phyloP scores from a whole-genome alignment of 2,113 vertebrate species.

The Sapajus apella region DNA sequence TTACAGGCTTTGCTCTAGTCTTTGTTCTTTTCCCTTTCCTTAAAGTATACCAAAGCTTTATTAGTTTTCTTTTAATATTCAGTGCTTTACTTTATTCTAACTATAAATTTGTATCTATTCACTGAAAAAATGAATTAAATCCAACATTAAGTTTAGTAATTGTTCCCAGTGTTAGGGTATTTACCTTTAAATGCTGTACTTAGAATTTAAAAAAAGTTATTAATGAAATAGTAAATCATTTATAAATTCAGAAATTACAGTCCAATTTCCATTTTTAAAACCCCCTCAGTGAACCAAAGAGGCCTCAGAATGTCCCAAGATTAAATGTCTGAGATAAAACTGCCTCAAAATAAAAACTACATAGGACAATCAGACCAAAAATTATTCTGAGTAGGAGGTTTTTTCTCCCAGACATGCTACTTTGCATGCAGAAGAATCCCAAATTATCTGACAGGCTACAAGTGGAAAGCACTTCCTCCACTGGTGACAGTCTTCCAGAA shows the following conservation, averaged over 20 bases:
- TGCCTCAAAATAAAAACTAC: slow-evolving; percentile 37
- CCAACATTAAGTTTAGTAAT: not conserved
- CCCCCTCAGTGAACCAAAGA: not conserved
- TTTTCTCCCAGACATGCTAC: not conserved
- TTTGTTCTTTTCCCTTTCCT: not conserved
- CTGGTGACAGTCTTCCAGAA: slow-evolving; percentile 18
- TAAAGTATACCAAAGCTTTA: not conserved
- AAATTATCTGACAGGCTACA: slow-evolving; percentile 1
- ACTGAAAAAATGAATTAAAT: slow-evolving; percentile 2
- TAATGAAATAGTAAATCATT: slow-evolving; percentile 17
- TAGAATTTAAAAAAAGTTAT: not conserved
- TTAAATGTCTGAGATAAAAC: not conserved
- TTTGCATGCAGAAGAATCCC: not conserved
- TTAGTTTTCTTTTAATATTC: not conserved
- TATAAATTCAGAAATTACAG: slow-evolving; percentile 3
- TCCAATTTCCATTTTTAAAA: slow-evolving; percentile 37
- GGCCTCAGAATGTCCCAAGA: slow-evolving; percentile 5
- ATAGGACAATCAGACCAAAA: slow-evolving; percentile 9
- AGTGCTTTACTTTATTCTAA: not conserved
- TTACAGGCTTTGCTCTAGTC: not conserved
- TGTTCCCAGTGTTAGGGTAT: not conserved
- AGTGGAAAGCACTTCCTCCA: not conserved
- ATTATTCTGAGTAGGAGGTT: not conserved
- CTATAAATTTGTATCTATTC: not conserved
- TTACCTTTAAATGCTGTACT: not conserved